Evolutionary conservation across 2,888 invertebrate genomes (phyloP).

Genomic region (Drosophila lutescens): DNA sequence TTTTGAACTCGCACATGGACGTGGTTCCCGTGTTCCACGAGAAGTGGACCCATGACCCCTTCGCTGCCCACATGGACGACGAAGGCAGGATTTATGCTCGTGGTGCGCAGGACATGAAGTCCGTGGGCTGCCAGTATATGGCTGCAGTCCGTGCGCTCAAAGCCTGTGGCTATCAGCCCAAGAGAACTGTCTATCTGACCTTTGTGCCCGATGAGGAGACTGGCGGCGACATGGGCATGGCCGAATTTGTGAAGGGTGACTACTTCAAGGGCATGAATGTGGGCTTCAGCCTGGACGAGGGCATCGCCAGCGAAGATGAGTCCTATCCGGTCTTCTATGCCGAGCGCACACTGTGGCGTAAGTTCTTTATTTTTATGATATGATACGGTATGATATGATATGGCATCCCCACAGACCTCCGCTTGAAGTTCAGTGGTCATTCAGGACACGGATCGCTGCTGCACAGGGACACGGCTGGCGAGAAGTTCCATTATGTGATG

Average conservation of each 20-base stretch:
- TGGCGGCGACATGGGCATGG: constrained; percentile 90
- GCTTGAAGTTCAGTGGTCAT: constrained; percentile 89
- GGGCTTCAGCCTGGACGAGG: constrained; percentile 92
- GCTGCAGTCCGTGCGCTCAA: constrained; percentile 90
- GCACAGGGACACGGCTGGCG: constrained; percentile 92
- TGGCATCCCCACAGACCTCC: constrained; percentile 86
- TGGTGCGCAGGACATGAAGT: constrained; percentile 93
- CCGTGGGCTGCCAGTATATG: constrained; percentile 91
- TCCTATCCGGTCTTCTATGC: constrained; percentile 87
- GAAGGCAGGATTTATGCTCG: constrained; percentile 92
- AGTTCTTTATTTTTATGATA: constrained; percentile 73
- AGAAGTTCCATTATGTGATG: constrained; percentile 90
- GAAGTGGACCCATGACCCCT: constrained; percentile 96
- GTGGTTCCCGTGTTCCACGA: constrained; percentile 95
- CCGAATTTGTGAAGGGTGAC: constrained; percentile 87
- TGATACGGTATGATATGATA: too few species aligned
- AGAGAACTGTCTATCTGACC: constrained; percentile 89
- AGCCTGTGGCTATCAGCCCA: constrained; percentile 85
- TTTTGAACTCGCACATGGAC: constrained; percentile 97
- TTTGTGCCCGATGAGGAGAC: constrained; percentile 91
- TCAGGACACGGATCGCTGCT: constrained; percentile 95
- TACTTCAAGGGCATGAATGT: constrained; percentile 90
- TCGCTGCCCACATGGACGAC: constrained; percentile 92
- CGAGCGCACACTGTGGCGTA: constrained; percentile 90
- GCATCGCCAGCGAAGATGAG: constrained; percentile 89